Evolutionary conservation across 2,113 vertebrate species (phyloP).

Genomic region (Anas platyrhynchos): DNA sequence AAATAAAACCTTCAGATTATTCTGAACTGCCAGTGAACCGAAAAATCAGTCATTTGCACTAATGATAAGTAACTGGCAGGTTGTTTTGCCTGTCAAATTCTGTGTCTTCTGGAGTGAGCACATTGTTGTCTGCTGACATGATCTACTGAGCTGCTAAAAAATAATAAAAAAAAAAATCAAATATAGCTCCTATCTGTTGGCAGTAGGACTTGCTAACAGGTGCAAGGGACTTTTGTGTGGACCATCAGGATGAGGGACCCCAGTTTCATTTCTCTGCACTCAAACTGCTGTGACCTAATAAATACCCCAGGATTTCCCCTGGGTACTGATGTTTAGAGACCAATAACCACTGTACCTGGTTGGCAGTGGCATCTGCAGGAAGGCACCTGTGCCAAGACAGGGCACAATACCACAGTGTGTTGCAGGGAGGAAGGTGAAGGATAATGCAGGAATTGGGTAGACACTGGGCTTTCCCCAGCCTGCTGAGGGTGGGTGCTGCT

Average conservation of each 20-base stretch:
- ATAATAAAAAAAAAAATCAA: not conserved
- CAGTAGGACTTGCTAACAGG: not conserved
- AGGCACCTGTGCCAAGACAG: not conserved
- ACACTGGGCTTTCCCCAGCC: not conserved
- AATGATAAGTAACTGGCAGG: conserved; percentile 72
- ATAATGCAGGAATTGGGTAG: not conserved
- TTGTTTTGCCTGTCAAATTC: conserved; percentile 74
- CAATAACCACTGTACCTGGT: not conserved
- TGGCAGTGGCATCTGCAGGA: not conserved
- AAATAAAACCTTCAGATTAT: conserved; percentile 66
- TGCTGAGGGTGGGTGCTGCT: not conserved
- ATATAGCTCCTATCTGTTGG: not conserved
- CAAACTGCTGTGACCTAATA: not conserved
- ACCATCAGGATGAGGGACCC: not conserved
- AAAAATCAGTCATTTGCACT: conserved; percentile 72
- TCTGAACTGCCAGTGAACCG: conserved; percentile 64
- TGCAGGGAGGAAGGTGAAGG: accelerated
- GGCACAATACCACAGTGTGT: not conserved
- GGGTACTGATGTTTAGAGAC: not conserved
- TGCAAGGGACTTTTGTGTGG: not conserved
- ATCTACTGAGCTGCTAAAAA: conserved; percentile 53
- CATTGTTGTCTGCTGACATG: conserved; percentile 66
- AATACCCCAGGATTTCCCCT: not conserved
- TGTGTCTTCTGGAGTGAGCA: conserved; percentile 69
- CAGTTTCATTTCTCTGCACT: not conserved